Conservation (phyloP, 2,797 vertebrate species). For the Acanthornis magna region DNA sequence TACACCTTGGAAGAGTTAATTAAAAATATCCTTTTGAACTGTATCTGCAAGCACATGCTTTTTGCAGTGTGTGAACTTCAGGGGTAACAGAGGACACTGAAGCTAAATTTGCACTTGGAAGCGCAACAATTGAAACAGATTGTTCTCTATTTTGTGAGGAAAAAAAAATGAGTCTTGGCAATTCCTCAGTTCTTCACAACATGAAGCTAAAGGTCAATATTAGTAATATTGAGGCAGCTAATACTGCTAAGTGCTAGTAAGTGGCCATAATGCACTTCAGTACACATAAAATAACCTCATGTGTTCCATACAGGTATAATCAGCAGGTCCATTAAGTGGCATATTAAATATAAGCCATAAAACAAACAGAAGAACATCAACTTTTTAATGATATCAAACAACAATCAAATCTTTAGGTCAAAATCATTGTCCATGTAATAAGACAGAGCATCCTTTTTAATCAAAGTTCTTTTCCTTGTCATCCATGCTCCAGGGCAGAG, state of each 20-base stretch:
- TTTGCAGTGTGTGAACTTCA: not conserved
- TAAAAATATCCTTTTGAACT: not conserved
- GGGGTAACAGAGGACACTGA: not conserved
- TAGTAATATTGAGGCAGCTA: not conserved
- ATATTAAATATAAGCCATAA: conserved; percentile 37
- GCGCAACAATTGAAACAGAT: not conserved
- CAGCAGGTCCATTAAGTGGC: conserved; percentile 10
- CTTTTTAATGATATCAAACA: conserved; percentile 19
- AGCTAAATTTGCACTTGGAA: not conserved
- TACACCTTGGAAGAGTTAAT: not conserved
- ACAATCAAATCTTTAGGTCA: conserved; percentile 9
- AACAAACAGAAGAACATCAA: conserved; percentile 34
- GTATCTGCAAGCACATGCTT: not conserved
- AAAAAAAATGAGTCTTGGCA: not conserved
- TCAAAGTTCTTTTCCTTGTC: not conserved
- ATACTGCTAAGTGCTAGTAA: not conserved
- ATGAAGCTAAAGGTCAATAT: conserved; percentile 11
- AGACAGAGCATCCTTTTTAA: not conserved
- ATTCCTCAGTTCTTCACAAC: not conserved
- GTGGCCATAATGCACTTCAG: not conserved
- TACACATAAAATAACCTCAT: conserved; percentile 9
- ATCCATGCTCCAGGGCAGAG: not conserved
- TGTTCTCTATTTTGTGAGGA: not conserved
- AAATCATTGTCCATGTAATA: conserved; percentile 19
- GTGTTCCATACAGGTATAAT: not conserved